Conservation (phyloP, 23 tunicate genomes). For the Botrylloides violaceus region DNA sequence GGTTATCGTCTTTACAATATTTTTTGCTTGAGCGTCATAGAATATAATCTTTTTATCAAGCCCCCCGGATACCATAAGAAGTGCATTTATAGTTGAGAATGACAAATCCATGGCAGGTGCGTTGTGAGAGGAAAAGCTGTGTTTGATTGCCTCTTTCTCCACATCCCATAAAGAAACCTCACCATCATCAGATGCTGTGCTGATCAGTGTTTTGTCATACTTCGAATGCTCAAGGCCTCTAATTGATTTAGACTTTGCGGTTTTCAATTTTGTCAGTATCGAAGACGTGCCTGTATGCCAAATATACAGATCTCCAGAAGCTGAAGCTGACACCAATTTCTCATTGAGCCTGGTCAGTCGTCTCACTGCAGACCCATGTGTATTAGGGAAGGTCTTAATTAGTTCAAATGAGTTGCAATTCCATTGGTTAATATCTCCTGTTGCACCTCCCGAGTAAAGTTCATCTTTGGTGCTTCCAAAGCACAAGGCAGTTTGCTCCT, state of each 20-base stretch:
- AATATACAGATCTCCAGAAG: slow-evolving; percentile 56
- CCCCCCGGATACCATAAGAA: slow-evolving; percentile 72
- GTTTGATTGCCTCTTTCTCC: slow-evolving; percentile 27
- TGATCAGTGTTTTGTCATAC: slow-evolving; percentile 47
- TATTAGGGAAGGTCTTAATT: slow-evolving; percentile 38
- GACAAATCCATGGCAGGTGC: slow-evolving; percentile 83
- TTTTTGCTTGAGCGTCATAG: slow-evolving; percentile 54
- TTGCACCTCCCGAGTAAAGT: slow-evolving; percentile 61
- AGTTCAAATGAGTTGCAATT: slow-evolving; percentile 39
- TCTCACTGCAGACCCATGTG: slow-evolving; percentile 51
- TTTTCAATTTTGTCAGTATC: slow-evolving; percentile 5
- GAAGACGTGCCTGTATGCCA: slow-evolving; percentile 36
- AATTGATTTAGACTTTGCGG: slow-evolving; percentile 28
- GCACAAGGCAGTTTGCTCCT: slow-evolving; percentile 59
- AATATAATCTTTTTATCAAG: slow-evolving; percentile 63
- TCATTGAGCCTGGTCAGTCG: slow-evolving; percentile 48
- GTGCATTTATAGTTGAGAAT: slow-evolving; percentile 68
- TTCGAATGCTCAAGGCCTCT: slow-evolving; percentile 60
- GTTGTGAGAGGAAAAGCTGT: slow-evolving; percentile 41
- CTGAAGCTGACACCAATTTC: slow-evolving; percentile 60
- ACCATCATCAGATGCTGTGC: slow-evolving; percentile 81
- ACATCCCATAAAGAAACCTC: slow-evolving; percentile 60
- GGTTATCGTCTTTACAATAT: slow-evolving; percentile 45
- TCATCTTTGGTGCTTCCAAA: slow-evolving; percentile 35
- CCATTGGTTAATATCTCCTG: slow-evolving; percentile 66